These are phyloP conservation scores for Notolepis coatsorum DNA, from an alignment of 2,797 vertebrate genomes.

Conservation along the genomic window DNA sequence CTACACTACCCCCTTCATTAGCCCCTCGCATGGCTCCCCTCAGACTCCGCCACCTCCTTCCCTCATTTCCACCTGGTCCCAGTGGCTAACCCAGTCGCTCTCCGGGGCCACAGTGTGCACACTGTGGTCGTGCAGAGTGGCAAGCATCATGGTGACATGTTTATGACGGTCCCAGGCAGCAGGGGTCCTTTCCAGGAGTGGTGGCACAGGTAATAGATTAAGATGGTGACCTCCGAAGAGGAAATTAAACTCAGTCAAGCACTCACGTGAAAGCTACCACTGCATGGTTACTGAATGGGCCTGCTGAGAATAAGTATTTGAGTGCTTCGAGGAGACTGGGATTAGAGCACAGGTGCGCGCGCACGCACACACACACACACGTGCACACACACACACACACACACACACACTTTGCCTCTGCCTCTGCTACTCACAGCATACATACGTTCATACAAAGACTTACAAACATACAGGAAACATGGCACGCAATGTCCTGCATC, in stretches of 20 bases:
- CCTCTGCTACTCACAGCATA: neutral
- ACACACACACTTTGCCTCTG: neutral
- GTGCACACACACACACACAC: conserved; percentile 7
- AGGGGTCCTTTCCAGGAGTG: conserved; percentile 90
- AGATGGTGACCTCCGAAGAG: conserved; percentile 87
- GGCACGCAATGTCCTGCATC: neutral
- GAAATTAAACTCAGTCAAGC: conserved; percentile 77
- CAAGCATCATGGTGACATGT: conserved; percentile 97
- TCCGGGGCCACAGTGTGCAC: conserved; percentile 61
- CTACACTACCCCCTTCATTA: conserved; percentile 82
- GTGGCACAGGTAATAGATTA: conserved; percentile 91
- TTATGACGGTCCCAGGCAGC: conserved; percentile 88
- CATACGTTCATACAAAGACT: conserved; percentile 18
- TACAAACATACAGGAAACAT: conserved; percentile 16
- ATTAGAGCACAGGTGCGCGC: neutral
- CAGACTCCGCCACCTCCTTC: conserved; percentile 41
- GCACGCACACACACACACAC: conserved; percentile 1
- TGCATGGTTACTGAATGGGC: conserved; percentile 52
- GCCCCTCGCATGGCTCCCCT: neutral
- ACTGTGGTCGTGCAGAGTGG: conserved; percentile 92
- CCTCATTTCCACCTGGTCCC: conserved; percentile 63
- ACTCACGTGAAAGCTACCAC: conserved; percentile 63
- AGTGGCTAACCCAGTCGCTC: conserved; percentile 56
- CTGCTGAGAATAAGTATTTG: conserved; percentile 32
- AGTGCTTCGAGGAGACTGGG: conserved; percentile 20